phyloP scores from a whole-genome alignment of 2,888 invertebrate species.

The Salticus scenicus region DNA sequence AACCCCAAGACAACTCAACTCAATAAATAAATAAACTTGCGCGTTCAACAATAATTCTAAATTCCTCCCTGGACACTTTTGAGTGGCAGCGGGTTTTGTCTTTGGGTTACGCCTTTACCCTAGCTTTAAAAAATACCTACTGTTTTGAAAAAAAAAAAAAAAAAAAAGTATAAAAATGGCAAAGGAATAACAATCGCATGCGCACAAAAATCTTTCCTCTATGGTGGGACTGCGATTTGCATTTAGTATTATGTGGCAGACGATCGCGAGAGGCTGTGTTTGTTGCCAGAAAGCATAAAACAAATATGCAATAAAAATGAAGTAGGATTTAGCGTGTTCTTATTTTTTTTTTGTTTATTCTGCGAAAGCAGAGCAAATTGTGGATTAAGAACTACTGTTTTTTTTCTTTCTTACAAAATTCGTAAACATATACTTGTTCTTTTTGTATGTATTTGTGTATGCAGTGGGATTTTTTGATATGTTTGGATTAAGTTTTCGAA shows the following conservation, averaged over 20 bases:
- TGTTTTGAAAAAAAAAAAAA: conserved; percentile 36
- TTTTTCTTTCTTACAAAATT: not conserved
- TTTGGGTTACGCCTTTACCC: conserved; percentile 28
- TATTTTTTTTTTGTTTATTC: not conserved
- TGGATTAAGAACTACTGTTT: conserved; percentile 8
- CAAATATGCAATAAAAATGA: conserved; percentile 1
- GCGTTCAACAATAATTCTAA: conserved; percentile 60
- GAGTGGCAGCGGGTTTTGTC: conserved; percentile 55
- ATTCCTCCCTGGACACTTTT: conserved; percentile 54
- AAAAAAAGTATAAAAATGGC: conserved; percentile 24
- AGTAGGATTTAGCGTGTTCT: not conserved
- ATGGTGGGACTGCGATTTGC: conserved; percentile 61
- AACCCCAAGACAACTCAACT: conserved; percentile 39
- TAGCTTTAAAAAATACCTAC: conserved; percentile 42
- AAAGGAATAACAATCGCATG: conserved; percentile 8
- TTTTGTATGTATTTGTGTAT: not conserved
- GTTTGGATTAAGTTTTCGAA: too few relatives aligned
- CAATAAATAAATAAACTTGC: conserved; percentile 54
- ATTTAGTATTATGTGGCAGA: conserved; percentile 61
- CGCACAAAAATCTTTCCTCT: conserved; percentile 11
- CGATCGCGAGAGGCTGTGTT: not conserved
- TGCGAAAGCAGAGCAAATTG: not conserved
- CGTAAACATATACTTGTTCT: not conserved
- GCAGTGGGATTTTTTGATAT: too few relatives aligned
- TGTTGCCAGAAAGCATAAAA: conserved; percentile 30